A percentile compares a stretch with the other conserved stretches of the same genome.
Evolutionary conservation across 2,888 invertebrate genomes (phyloP).

Genomic region (Aspidiotus destructor): DNA sequence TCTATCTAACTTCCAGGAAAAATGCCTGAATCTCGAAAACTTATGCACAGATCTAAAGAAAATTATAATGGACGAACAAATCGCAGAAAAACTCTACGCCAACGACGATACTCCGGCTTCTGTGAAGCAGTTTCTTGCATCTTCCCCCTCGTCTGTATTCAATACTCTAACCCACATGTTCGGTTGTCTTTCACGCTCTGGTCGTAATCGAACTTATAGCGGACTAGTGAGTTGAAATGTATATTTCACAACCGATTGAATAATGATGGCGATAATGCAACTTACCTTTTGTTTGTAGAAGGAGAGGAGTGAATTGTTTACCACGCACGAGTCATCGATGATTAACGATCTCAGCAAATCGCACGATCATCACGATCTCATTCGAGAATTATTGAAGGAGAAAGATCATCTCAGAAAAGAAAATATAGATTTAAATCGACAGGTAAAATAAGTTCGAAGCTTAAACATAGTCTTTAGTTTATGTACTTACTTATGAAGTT

Average conservation of each 20-base stretch:
- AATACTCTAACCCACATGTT: constrained; percentile 19
- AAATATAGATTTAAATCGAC: constrained; percentile 25
- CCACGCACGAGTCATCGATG: constrained; percentile 25
- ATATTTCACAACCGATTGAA: background rate
- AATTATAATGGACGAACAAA: constrained; percentile 29
- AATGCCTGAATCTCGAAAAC: constrained; percentile 17
- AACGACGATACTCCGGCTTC: constrained; percentile 27
- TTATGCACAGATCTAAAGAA: constrained; percentile 26
- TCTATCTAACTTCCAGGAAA: constrained; percentile 6
- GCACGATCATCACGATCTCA: constrained; percentile 21
- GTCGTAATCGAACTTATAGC: background rate
- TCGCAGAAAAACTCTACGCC: constrained; percentile 24
- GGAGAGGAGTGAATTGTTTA: constrained; percentile 16
- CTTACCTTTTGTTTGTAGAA: background rate
- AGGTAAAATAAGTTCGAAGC: background rate
- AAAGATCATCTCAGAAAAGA: constrained; percentile 24
- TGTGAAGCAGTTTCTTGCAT: constrained; percentile 25
- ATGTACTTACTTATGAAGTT: no score
- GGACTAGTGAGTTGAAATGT: background rate
- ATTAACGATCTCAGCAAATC: constrained; percentile 20
- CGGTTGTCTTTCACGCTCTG: constrained; percentile 22
- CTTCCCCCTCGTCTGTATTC: constrained; percentile 26
- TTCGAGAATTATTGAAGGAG: constrained; percentile 23
- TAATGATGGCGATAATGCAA: background rate
- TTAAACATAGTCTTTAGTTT: no score